Base-by-base conservation (phyloP, 2,113 vertebrate genomes). In the Tapirus terrestris region DNA sequence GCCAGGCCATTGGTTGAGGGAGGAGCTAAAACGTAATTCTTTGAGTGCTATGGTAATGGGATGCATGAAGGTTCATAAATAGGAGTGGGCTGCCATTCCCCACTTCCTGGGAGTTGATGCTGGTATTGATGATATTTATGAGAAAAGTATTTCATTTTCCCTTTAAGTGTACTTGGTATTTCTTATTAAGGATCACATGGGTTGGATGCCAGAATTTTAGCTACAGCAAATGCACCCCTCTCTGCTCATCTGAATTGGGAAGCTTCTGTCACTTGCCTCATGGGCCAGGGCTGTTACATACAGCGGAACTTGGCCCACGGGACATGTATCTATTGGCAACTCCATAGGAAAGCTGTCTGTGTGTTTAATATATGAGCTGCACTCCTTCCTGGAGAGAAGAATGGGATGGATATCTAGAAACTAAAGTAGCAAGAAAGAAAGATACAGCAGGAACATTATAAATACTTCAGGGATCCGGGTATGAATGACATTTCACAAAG, bases 401-500 rank as follows among this genome's bases (percentile, higher is more conserved):
- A 61, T 45, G n/a, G n/a, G 39, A n/a, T 85, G 8, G 27, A 43
- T 25, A 53, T 94, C 21, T 86, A 85, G 92, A 93, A 75, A 45
- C 16, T 60, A 92, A 84, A 88, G 65, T 36, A 68, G 2, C 25
- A 67, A 31, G 29, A 89, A 67, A 82, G 39, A 73, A 51, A 89
- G 70, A 65, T 95, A 60, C 36, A 89, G 36, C 79, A 94, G 76
- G 29, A 87, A 63, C 4, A 63, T 72, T 73, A 95, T 82, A 94
- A 96, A 91, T 80, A 43, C 36, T 65, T 45, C 65, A 84, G 67
- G 67, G 65, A 68, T 94, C 77, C 73, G 45, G 70, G 87, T 86
- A 94, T 68, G 36, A 18, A 84, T 92, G 90, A 77, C 68, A 96
- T 97, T 91, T 97, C 75, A 72, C 87, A 93, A 92, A 97, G 85